These are phyloP conservation scores for Griposia aprilina DNA, from an alignment of 2,888 invertebrate species.

Conservation along the genomic window DNA sequence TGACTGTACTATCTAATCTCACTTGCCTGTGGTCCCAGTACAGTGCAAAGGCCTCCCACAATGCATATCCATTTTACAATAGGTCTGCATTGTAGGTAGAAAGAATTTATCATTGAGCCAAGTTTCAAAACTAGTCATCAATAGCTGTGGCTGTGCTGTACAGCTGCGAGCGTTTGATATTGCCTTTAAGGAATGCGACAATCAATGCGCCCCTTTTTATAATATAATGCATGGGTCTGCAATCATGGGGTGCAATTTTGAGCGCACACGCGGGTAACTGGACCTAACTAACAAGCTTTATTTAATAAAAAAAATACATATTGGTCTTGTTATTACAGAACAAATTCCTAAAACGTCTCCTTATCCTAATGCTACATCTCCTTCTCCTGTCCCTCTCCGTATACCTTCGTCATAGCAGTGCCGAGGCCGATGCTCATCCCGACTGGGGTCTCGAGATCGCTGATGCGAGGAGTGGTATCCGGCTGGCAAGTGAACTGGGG, in stretches of 20 bases:
- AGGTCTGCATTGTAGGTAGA: background rate
- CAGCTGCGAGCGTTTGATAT: background rate
- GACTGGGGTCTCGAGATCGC: slow-evolving; percentile 83
- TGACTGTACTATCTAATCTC: no score
- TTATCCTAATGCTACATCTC: slow-evolving; percentile 96
- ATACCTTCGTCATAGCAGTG: slow-evolving; percentile 94
- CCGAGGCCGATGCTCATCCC: slow-evolving; percentile 81
- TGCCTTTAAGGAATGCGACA: background rate
- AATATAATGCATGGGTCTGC: background rate
- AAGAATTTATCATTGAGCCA: background rate
- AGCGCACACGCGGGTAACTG: background rate
- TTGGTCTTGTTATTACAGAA: slow-evolving; percentile 89
- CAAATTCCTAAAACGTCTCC: slow-evolving; percentile 97
- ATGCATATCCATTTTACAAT: background rate
- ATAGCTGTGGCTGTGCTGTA: background rate
- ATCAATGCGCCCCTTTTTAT: background rate
- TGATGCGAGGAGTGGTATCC: slow-evolving; percentile 85
- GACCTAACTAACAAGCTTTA: background rate
- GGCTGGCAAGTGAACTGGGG: slow-evolving; percentile 95
- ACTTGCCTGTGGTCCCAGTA: background rate
- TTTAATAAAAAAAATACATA: background rate
- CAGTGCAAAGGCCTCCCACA: background rate
- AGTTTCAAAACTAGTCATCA: background rate
- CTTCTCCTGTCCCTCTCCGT: slow-evolving; percentile 97
- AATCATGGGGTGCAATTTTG: background rate